Percentiles rank a stretch among this genome's conserved stretches.
phyloP scores from a whole-genome alignment of 1,140 invertebrate species.

The Lysiphlebus fabarum region DNA sequence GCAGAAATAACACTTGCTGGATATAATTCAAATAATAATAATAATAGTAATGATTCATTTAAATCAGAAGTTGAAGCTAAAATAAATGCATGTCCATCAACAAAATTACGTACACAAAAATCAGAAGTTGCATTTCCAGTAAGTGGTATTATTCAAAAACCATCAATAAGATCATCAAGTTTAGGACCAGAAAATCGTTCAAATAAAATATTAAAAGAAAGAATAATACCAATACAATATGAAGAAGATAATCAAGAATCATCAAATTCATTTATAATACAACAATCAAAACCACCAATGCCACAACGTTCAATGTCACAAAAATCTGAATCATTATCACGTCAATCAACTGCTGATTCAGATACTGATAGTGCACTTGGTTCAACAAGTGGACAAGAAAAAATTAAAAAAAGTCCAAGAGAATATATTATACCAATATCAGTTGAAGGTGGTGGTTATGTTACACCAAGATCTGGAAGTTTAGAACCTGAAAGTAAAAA shows the following conservation, averaged over 20 bases:
- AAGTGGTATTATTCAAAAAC: slow-evolving; percentile 42
- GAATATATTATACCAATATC: slow-evolving; percentile 91
- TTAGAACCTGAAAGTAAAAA: slow-evolving; percentile 67
- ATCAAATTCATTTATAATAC: slow-evolving; percentile 38
- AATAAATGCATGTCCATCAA: slow-evolving; percentile 53
- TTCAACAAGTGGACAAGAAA: slow-evolving; percentile 61
- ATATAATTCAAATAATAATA: slow-evolving; percentile 34
- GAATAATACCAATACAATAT: slow-evolving; percentile 60
- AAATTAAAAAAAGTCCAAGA: slow-evolving; percentile 80
- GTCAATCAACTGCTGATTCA: slow-evolving; percentile 68
- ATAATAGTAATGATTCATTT: slow-evolving; percentile 55
- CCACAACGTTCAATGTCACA: slow-evolving; percentile 50
- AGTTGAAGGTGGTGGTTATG: slow-evolving; percentile 81
- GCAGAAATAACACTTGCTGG: slow-evolving; percentile 62
- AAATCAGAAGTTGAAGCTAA: slow-evolving; percentile 62
- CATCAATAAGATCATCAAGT: slow-evolving; percentile 44
- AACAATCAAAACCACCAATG: slow-evolving; percentile 53
- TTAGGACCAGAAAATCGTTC: slow-evolving; percentile 48
- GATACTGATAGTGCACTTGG: slow-evolving; percentile 61
- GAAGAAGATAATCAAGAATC: slow-evolving; percentile 34
- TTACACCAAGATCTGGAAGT: slow-evolving; percentile 74
- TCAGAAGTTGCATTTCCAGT: slow-evolving; percentile 63
- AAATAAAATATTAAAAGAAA: slow-evolving; percentile 43
- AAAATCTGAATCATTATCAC: slow-evolving; percentile 55
- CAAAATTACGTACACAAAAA: slow-evolving; percentile 53